phyloP scores from a whole-genome alignment of 2,113 vertebrate genomes.

The Anolis sagrei region DNA sequence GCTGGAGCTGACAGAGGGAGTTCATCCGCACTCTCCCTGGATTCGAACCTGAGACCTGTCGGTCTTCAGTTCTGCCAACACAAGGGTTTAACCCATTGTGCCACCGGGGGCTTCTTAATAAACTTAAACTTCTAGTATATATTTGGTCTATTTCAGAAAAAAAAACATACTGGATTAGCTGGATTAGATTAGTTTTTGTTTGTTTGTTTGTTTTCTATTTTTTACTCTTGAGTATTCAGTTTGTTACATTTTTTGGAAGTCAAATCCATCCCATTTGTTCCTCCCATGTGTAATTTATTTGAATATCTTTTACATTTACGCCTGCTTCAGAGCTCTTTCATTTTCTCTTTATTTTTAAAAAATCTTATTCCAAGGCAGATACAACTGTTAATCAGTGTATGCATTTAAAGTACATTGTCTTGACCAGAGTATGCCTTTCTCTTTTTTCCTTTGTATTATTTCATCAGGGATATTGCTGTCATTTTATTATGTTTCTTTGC shows the following conservation, averaged over 20 bases:
- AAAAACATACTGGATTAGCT: not conserved
- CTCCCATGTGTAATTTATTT: not conserved
- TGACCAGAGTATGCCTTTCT: not conserved
- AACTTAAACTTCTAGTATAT: no score
- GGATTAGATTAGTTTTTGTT: not conserved
- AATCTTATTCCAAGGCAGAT: constrained; percentile 4
- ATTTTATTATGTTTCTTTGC: constrained; percentile 20
- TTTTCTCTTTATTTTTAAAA: not conserved
- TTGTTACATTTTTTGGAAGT: not conserved
- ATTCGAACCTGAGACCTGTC: no score
- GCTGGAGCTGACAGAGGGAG: no score
- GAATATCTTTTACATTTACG: not conserved
- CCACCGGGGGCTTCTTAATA: no score
- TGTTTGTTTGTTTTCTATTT: not conserved
- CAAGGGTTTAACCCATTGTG: no score
- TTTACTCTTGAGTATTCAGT: not conserved
- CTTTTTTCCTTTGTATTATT: not conserved
- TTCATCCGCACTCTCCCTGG: no score
- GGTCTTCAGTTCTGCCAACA: no score
- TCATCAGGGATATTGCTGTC: constrained; percentile 23
- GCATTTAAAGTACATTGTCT: constrained; percentile 1
- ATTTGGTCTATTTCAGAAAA: not conserved
- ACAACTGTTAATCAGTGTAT: constrained; percentile 2
- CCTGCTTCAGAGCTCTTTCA: not conserved
- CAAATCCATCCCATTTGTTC: not conserved